Conservation (phyloP, 1,140 invertebrate species). For the Vanessa tameamea region DNA sequence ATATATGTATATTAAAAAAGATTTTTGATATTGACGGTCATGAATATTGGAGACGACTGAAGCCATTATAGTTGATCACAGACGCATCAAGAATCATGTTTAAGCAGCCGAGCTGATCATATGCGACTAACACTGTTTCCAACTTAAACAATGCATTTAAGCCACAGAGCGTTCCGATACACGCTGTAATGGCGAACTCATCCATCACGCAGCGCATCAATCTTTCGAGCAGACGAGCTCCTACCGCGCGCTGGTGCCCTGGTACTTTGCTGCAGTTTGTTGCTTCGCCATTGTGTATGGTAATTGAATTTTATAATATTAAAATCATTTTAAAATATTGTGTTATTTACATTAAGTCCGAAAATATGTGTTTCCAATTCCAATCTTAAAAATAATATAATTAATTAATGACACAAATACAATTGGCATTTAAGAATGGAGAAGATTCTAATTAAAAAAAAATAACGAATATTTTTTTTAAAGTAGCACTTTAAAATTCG, state of each 20-base stretch:
- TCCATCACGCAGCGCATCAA: slow-evolving; percentile 52
- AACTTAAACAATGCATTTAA: slow-evolving; percentile 20
- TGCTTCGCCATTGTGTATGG: slow-evolving; percentile 10
- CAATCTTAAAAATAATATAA: too few species aligned
- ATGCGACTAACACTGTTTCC: slow-evolving; percentile 5
- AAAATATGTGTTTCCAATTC: not conserved
- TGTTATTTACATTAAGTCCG: not conserved
- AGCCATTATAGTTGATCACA: not conserved
- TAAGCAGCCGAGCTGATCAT: not conserved
- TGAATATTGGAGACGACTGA: too few species aligned
- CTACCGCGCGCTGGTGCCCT: slow-evolving; percentile 47
- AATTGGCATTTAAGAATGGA: not conserved
- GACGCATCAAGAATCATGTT: not conserved
- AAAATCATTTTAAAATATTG: not conserved
- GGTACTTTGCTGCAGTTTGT: slow-evolving; percentile 43
- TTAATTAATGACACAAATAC: not conserved
- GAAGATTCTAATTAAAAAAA: too few species aligned
- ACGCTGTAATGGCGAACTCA: slow-evolving; percentile 24
- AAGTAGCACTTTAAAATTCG: too few species aligned
- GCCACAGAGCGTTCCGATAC: slow-evolving; percentile 19
- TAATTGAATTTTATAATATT: slow-evolving; percentile 18
- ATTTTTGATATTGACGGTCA: too few species aligned
- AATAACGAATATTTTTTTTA: too few species aligned
- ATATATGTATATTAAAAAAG: too few species aligned
- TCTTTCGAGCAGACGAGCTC: slow-evolving; percentile 51